Evolutionary conservation across 1,140 invertebrate species (phyloP), one percentile per base, ranked within the genome.

Genomic region (Coboldia fuscipes): DNA sequence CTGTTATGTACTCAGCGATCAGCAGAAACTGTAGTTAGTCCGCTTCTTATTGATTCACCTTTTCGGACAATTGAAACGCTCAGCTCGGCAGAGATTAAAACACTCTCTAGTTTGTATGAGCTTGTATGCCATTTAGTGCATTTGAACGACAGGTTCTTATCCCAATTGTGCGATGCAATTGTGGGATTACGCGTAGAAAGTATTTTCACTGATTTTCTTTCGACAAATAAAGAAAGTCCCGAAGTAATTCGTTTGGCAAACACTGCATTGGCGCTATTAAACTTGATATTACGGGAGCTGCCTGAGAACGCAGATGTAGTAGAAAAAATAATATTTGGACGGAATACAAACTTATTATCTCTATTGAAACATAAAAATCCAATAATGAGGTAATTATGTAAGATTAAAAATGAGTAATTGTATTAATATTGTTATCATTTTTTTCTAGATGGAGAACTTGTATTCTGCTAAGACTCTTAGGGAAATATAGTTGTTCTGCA

Each of bases 151-250:
- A 63, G 69, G 34, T 83, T 78, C 48, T 62, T 82, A 1, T 61
- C 63, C 1, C 80, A 85, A 43, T 73, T 83, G 45, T 83, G 77
- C 45, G 72, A 82, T 38, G 68, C 76, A 2, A 57, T 82, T 18
- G 64, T 65, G n/a, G 64, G 77, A 21, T 57, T 78, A 16, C 65
- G 68, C 33, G 68, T 16, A 19, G 21, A n/a, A 23, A 30, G 5
- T 15, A 23, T 19, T 34, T 32, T 9, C 16, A 33, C 39, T 26
- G 20, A 7, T 31, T 37, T 56, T 38, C 42, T 65, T 29, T 46
- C 42, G 36, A 51, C 67, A 39, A 66, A 79, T 55, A 66, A 62
- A 45, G 66, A 58, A 51, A 68, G 68, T 45, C 46, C 47, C 22
- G 63, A 45, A 43, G 67, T 37, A 54, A 81, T 35, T 62, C 71